Evolutionary conservation across 2,888 invertebrate genomes (phyloP).

Genomic region (Prostheceraeus crozeri): DNA sequence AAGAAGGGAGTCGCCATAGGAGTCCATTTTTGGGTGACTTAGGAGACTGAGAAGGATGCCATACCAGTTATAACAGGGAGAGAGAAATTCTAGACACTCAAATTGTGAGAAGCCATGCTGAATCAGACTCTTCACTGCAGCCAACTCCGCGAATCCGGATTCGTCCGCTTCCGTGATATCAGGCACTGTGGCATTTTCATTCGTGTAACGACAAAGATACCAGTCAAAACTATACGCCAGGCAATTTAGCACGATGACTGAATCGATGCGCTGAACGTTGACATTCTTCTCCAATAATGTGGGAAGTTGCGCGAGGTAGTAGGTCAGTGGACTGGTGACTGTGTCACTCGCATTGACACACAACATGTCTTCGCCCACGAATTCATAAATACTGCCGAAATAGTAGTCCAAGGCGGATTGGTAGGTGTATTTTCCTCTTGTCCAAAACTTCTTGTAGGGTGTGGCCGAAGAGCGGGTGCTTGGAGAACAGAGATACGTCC

Average conservation of each 20-base stretch:
- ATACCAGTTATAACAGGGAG: constrained; percentile 37
- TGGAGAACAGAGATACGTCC: constrained; percentile 29
- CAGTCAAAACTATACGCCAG: constrained; percentile 33
- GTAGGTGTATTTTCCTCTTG: constrained; percentile 35
- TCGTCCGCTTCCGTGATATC: constrained; percentile 34
- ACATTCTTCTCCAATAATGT: constrained; percentile 25
- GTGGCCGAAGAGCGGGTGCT: constrained; percentile 31
- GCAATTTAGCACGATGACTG: constrained; percentile 37
- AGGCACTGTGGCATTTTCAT: constrained; percentile 23
- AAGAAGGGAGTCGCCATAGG: constrained; percentile 20
- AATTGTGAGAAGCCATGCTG: constrained; percentile 36
- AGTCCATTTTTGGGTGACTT: constrained; percentile 35
- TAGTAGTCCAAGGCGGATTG: constrained; percentile 34
- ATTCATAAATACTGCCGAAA: constrained; percentile 36
- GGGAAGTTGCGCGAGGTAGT: constrained; percentile 33
- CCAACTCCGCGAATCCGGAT: constrained; percentile 26
- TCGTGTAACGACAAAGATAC: constrained; percentile 32
- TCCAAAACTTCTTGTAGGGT: constrained; percentile 35
- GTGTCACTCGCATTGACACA: no score
- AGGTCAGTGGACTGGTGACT: not conserved
- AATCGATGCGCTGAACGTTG: constrained; percentile 37
- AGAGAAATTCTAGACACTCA: constrained; percentile 34
- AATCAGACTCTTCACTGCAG: constrained; percentile 31
- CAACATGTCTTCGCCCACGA: constrained; percentile 14
- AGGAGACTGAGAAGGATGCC: constrained; percentile 37